Conservation (phyloP, 92 coral and sea anemone genomes). For the Umimayanthus chanpuru region DNA sequence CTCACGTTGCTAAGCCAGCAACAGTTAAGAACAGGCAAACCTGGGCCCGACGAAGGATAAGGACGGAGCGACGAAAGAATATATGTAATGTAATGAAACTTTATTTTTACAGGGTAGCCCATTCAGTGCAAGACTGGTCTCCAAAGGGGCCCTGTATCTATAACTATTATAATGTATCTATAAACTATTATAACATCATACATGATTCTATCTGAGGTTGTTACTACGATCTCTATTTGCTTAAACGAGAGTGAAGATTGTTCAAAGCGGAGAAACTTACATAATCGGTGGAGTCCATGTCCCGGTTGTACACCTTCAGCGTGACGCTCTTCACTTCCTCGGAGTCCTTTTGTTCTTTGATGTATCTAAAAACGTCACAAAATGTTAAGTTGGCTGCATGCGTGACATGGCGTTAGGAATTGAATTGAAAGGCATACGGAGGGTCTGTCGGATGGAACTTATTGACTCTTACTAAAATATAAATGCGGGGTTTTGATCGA, state of each 20-base stretch:
- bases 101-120: too few species aligned
- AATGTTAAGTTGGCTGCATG: background rate
- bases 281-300: constrained; percentile 82
- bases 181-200: too few species aligned
- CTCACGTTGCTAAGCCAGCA: too few species aligned
- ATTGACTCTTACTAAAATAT: background rate
- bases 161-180: too few species aligned
- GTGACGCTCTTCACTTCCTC: constrained; percentile 78
- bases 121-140: too few species aligned
- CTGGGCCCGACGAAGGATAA: too few species aligned
- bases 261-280: constrained; percentile 50
- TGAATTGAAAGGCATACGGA: background rate
- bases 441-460: background rate
- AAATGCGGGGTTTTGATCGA: too few species aligned
- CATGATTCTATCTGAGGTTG: too few species aligned
- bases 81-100: too few species aligned
- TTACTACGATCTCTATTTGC: background rate
- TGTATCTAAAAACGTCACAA: constrained; percentile 54
- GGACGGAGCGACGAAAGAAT: too few species aligned
- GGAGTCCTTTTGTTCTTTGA: constrained; percentile 75
- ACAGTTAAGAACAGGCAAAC: too few species aligned
- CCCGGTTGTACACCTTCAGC: constrained; percentile 86
- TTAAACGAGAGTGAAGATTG: background rate
- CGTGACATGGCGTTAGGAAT: background rate
- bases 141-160: too few species aligned